phyloP scores from a whole-genome alignment of 2,888 invertebrate species.

The Alentia gelatinosa region DNA sequence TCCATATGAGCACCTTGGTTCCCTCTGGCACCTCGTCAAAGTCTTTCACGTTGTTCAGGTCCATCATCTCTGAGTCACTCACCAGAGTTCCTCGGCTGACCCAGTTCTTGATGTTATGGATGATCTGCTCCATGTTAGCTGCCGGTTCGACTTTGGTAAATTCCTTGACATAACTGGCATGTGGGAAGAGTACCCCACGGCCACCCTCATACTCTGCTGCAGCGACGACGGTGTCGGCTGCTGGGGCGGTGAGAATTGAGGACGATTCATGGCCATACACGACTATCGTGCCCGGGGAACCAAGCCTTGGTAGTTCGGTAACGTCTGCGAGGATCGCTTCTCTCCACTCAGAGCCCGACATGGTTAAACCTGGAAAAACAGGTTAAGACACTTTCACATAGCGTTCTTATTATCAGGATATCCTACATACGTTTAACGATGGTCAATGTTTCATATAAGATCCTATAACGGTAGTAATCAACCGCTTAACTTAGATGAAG shows the following conservation, averaged over 20 bases:
- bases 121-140: neutral
- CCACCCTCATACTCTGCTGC: conserved; percentile 7
- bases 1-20: neutral
- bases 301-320: neutral
- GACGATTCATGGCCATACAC: neutral
- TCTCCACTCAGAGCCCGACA: neutral
- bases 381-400: no score
- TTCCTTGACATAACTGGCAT: neutral
- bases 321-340: conserved; percentile 1
- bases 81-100: neutral
- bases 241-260: neutral
- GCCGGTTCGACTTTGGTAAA: neutral
- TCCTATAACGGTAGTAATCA: no score
- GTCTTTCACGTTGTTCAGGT: neutral
- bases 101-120: neutral
- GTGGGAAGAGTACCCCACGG: neutral
- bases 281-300: neutral
- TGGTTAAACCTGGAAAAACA: neutral
- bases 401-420: no score
- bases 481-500: no score
- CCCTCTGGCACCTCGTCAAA: neutral
- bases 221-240: neutral
- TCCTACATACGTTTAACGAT: no score
- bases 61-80: neutral
- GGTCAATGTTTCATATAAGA: no score